Evolutionary conservation across 2,888 invertebrate genomes (phyloP).

Genomic region (Alsophila aescularia): DNA sequence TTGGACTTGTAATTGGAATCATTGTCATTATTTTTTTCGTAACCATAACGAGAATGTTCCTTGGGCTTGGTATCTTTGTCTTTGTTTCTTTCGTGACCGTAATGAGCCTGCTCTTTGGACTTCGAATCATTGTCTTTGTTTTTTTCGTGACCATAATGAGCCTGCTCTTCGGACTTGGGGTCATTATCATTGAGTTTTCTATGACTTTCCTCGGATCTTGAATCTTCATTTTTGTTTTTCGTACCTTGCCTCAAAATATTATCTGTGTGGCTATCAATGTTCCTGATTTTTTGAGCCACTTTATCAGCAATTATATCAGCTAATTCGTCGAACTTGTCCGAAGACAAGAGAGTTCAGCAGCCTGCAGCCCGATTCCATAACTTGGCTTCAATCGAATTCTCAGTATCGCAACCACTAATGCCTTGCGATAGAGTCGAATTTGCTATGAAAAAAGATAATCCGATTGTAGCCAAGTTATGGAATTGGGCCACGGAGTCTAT

Average conservation of each 20-base stretch:
- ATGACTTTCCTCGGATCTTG: not conserved
- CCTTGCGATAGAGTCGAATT: too few species aligned
- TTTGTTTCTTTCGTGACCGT: not conserved
- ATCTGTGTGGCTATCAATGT: slow-evolving; percentile 23
- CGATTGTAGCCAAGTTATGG: too few species aligned
- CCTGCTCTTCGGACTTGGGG: not conserved
- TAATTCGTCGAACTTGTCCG: slow-evolving; percentile 49
- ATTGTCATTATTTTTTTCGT: not conserved
- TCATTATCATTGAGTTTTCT: not conserved
- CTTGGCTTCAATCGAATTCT: too few species aligned
- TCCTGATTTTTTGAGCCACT: slow-evolving; percentile 47
- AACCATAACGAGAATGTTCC: too few species aligned
- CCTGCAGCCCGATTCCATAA: too few species aligned
- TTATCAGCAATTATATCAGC: slow-evolving; percentile 53
- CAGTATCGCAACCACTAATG: too few species aligned
- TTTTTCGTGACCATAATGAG: not conserved
- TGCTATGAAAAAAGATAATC: too few species aligned
- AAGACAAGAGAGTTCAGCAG: slow-evolving; percentile 46
- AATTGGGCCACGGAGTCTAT: too few species aligned
- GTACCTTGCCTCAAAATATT: not conserved
- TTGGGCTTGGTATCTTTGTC: too few species aligned
- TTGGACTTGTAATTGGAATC: not conserved
- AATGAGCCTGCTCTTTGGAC: not conserved
- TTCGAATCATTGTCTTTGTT: not conserved
- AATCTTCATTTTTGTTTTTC: not conserved